These are phyloP conservation scores for Pollenia angustigena DNA, from an alignment of 2,888 invertebrate genomes.

Conservation along the genomic window DNA sequence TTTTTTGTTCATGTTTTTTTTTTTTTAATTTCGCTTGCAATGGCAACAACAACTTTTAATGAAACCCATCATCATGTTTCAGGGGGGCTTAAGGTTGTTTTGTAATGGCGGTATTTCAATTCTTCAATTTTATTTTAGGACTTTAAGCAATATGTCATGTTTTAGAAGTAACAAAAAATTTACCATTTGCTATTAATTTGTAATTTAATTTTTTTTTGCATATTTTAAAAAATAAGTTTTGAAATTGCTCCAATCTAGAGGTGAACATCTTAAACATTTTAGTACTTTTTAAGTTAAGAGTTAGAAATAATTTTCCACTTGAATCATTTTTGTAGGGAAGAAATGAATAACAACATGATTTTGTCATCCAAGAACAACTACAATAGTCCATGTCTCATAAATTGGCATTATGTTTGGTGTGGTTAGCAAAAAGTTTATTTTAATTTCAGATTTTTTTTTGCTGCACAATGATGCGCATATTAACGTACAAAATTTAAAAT, in stretches of 20 bases:
- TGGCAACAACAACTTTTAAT: background rate
- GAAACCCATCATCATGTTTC: background rate
- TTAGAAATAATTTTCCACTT: slow-evolving; percentile 24
- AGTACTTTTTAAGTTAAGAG: background rate
- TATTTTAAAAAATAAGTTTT: no score
- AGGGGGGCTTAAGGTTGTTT: background rate
- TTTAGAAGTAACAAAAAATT: background rate
- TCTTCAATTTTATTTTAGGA: background rate
- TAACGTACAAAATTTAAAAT: slow-evolving; percentile 71
- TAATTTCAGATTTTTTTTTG: slow-evolving; percentile 24
- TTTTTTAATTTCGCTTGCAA: background rate
- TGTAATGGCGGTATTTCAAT: no score
- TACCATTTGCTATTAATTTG: no score
- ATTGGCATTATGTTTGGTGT: slow-evolving; percentile 74
- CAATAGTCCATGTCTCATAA: slow-evolving; percentile 72
- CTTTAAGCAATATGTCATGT: background rate
- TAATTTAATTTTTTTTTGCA: background rate
- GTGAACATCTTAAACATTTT: background rate
- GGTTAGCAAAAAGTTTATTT: slow-evolving; percentile 71
- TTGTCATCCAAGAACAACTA: slow-evolving; percentile 52
- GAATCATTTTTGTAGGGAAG: slow-evolving; percentile 22
- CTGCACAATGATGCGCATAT: slow-evolving; percentile 62
- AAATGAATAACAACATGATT: slow-evolving; percentile 41
- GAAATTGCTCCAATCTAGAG: no score
- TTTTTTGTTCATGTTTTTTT: background rate